These are phyloP conservation scores for Blera fallax DNA, from an alignment of 2,888 invertebrate species.

Conservation along the genomic window DNA sequence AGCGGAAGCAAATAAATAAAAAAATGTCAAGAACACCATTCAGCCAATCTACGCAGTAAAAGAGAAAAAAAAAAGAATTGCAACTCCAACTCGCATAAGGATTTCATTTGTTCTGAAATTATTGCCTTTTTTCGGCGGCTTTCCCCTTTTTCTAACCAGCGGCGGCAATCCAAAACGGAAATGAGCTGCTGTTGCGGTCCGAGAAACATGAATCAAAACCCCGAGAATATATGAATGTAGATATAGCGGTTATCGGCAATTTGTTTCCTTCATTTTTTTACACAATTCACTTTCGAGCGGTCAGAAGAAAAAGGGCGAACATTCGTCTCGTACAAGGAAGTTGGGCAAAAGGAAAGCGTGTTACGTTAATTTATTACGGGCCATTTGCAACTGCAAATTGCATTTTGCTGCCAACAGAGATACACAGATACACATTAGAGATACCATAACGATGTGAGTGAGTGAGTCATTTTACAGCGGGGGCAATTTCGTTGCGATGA, in stretches of 20 bases:
- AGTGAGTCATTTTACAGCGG: constrained; percentile 53
- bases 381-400: constrained; percentile 70
- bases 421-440: constrained; percentile 31
- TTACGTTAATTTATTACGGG: constrained; percentile 65
- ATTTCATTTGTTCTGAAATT: constrained; percentile 36
- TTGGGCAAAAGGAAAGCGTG: constrained; percentile 60
- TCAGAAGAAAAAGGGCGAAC: constrained; percentile 41
- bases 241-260: constrained; percentile 55
- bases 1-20: constrained; percentile 34
- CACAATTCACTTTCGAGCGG: constrained; percentile 23
- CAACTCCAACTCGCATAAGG: not conserved
- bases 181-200: constrained; percentile 54
- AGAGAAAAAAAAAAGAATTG: not conserved
- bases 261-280: constrained; percentile 53
- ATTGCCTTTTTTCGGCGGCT: constrained; percentile 5
- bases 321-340: constrained; percentile 32
- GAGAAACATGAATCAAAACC: constrained; percentile 60
- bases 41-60: constrained; percentile 4
- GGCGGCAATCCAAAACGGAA: constrained; percentile 57
- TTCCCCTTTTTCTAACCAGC: constrained; percentile 12
- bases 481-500: not conserved
- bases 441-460: constrained; percentile 23
- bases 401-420: constrained; percentile 55
- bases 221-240: constrained; percentile 23
- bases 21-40: constrained; percentile 8